Conservation (phyloP, 2,113 vertebrate species). For the Tor tambroides region DNA sequence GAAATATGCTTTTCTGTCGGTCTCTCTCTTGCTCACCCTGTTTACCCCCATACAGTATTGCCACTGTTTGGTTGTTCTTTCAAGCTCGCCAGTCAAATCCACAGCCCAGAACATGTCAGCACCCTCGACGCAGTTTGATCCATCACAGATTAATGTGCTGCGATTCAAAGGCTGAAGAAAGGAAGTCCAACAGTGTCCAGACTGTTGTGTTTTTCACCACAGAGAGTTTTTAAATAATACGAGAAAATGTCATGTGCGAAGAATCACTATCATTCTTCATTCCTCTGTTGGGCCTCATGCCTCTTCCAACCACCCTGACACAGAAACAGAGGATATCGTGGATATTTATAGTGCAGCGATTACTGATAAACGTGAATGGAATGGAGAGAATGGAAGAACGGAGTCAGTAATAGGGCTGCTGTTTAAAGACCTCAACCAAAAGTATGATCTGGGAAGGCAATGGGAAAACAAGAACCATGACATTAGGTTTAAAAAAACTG, state of each 20-base stretch:
- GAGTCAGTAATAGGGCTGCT: conserved; percentile 24
- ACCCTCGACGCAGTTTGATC: conserved; percentile 37
- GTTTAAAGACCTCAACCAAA: conserved; percentile 3
- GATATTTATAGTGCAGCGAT: conserved; percentile 27
- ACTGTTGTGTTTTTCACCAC: conserved; percentile 18
- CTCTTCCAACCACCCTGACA: conserved; percentile 19
- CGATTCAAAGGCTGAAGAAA: conserved; percentile 31
- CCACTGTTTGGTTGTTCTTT: conserved; percentile 45
- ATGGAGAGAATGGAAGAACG: conserved; percentile 28
- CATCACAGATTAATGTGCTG: conserved; percentile 43
- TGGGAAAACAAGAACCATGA: conserved; percentile 27
- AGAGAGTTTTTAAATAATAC: conserved; percentile 19
- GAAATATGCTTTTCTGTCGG: background rate
- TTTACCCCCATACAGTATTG: conserved; percentile 43
- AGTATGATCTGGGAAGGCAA: conserved; percentile 25
- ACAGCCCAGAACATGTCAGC: conserved; percentile 56
- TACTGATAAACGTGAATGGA: conserved; percentile 34
- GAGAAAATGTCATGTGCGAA: background rate
- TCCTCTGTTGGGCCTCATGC: background rate
- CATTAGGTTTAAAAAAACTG: conserved; percentile 6
- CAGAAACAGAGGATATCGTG: conserved; percentile 17
- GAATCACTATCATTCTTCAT: conserved; percentile 23
- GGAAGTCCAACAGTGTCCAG: conserved; percentile 13
- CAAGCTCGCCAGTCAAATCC: conserved; percentile 11
- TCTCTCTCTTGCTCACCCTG: conserved; percentile 14